phyloP scores from a whole-genome alignment of 2,888 invertebrate species.

The Microctonus aethiopoides region DNA sequence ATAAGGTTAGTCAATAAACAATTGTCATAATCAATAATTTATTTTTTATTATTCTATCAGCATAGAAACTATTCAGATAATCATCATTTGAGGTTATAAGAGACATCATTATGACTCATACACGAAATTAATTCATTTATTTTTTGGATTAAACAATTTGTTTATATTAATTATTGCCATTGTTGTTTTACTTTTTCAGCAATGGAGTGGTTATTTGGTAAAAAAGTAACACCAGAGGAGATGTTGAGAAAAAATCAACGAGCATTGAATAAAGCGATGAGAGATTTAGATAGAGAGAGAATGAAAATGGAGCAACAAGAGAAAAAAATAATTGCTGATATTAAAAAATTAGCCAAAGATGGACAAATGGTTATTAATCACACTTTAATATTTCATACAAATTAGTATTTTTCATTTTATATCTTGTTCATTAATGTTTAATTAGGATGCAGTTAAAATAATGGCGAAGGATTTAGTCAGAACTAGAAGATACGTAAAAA shows the following conservation, averaged over 20 bases:
- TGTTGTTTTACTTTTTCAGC: background rate
- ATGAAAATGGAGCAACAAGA: constrained; percentile 98
- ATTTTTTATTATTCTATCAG: too few relatives aligned
- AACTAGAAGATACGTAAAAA: constrained; percentile 94
- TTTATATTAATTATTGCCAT: background rate
- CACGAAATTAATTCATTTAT: background rate
- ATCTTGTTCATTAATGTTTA: background rate
- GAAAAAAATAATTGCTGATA: constrained; percentile 97
- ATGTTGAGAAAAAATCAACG: constrained; percentile 98
- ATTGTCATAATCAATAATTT: background rate
- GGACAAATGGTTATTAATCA: constrained; percentile 88
- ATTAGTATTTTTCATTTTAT: background rate
- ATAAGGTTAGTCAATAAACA: background rate
- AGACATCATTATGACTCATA: background rate
- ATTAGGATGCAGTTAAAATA: constrained; percentile 97
- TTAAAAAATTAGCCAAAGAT: constrained; percentile 98
- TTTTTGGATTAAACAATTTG: background rate
- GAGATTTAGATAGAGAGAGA: constrained; percentile 94
- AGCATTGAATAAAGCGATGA: constrained; percentile 97
- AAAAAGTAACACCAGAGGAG: constrained; percentile 95
- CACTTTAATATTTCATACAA: background rate
- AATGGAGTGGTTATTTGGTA: constrained; percentile 97
- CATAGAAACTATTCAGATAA: background rate
- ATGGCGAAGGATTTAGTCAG: constrained; percentile 99
- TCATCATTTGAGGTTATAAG: background rate